phyloP scores from a whole-genome alignment of 2,888 invertebrate genomes.

The Pherbina coryleti region DNA sequence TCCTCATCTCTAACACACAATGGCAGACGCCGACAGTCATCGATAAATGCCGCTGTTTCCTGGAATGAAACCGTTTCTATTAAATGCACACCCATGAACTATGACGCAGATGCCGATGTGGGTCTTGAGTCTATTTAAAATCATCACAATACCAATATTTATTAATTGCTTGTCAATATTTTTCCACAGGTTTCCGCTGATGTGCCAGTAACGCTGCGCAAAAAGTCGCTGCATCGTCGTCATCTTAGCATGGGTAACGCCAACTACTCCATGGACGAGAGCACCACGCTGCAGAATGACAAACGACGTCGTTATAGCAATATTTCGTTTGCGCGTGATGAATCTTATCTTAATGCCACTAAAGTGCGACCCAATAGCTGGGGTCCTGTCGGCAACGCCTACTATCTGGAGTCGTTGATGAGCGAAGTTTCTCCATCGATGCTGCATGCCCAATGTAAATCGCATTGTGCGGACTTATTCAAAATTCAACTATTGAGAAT shows the following conservation, averaged over 20 bases:
- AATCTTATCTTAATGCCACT: constrained; percentile 50
- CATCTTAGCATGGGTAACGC: constrained; percentile 67
- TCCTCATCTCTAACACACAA: constrained; percentile 55
- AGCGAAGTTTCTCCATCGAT: constrained; percentile 81
- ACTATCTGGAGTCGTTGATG: constrained; percentile 78
- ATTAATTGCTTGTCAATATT: background rate
- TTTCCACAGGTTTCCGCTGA: constrained; percentile 54
- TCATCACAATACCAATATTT: background rate
- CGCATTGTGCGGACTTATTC: background rate
- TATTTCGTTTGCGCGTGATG: constrained; percentile 61
- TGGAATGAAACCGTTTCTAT: constrained; percentile 69
- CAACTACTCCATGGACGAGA: constrained; percentile 61
- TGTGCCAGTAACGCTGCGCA: constrained; percentile 60
- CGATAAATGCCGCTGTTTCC: constrained; percentile 67
- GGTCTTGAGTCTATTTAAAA: background rate
- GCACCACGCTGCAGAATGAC: constrained; percentile 41
- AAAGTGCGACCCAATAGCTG: constrained; percentile 65
- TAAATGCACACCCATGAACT: constrained; percentile 56
- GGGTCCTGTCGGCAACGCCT: constrained; percentile 68
- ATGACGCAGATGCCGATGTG: background rate
- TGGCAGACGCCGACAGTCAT: constrained; percentile 64
- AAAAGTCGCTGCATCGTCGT: constrained; percentile 63
- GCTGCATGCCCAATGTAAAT: constrained; percentile 92
- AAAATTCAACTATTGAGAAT: background rate
- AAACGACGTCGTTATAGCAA: constrained; percentile 61